Base-by-base conservation (phyloP, 1,140 invertebrate genomes). In the Acromyrmex charruanus region DNA sequence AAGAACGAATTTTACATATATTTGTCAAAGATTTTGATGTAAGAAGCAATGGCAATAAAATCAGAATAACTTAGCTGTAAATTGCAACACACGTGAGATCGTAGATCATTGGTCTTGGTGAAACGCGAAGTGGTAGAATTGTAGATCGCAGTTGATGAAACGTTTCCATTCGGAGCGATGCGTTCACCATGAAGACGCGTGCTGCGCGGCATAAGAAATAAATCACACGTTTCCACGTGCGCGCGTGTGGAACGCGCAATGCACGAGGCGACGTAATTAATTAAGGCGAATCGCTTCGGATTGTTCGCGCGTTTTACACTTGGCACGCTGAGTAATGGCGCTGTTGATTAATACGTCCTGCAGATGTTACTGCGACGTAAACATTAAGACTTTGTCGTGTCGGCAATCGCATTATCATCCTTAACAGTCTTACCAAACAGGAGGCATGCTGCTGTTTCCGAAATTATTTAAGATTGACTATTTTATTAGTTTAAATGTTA, bases 301-400 rank as follows among this genome's bases (percentile, higher is more conserved):
- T 87, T 87, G 86, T 85, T 75, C 71, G 81, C 86, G 63, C 86
- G 72, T 87, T 87, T 87, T 87, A 87, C 81, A 85, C 86, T 87
- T 85, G 81, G 81, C 86, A 71, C 49, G 39, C 69, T 87, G 86
- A 87, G 81, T 87, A 87, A 87, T 85, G 39, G 86, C 58, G 59
- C 31, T 59, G 68, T 58, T 87, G 86, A 87, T 87, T 87, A 87
- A 87, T 87, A 87, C 72, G 14, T 77, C 21, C 72, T 21, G 53
- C 86, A 87, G 86, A 87, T 87, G 86, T 77, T 87, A 85, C 86
- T 35, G 35, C 80, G 86, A 85, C 81, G 81, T 74, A 85, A 87
- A 84, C 86, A 77, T 61, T 85, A 85, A 87, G 69, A 85, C 81
- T 53, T n/a, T 44, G 58, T 65, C 81, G 69, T 75, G 39, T 63